Evolutionary conservation across 2,888 invertebrate species (phyloP), one percentile per base, ranked within the genome.

Genomic region (Halictus ligatus): DNA sequence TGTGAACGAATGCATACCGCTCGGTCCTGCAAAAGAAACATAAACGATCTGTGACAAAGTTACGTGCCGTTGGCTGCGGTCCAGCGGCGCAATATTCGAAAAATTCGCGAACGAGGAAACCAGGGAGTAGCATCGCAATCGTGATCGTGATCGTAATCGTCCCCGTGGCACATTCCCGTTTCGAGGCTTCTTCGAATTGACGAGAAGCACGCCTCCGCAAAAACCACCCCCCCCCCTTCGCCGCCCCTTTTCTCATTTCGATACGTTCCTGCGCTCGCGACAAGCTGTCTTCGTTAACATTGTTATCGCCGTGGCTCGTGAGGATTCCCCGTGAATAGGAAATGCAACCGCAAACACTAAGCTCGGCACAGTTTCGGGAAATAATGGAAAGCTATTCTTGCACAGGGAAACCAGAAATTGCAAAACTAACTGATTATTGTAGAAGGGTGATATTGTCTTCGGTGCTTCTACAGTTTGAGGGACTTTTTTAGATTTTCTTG

Each of bases 71-170:
- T 89, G 87, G 89, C 89, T 40, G 0, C 67, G 75, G 58, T 79
- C 82, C 89, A 88, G 78, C 64, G 58, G 74, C 75, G 79, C 73
- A 80, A 60, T 86, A 77, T 83, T 84, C 83, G 78, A 74, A 74
- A 74, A 84, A 87, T 84, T 83, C 54, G 21, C 54, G 54, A 21
- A 50, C 50, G 50, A 21, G 8, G 50, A 21, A 54, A 21, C 54
- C 21, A 18, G 54, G 21, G 21, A 21, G 54, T 0, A 54, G 8
- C 21, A 54, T 54, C 54, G 54, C 54, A 54, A 40, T 83, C 67
- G 54, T 73, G 75, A 83, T 83, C 80, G 75, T 29, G 80, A 80
- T 80, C 72, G 50, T 43, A 10, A 54, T 54, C 25, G 72, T 83
- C 81, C 75, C 25, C 58, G 72, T 81, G 81, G 72, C 72, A 81